A percentile compares a stretch with the other conserved stretches of the same genome.
These are phyloP conservation scores for Palythoa heliodiscus DNA, from an alignment of 92 coral and sea anemone species.

Conservation along the genomic window DNA sequence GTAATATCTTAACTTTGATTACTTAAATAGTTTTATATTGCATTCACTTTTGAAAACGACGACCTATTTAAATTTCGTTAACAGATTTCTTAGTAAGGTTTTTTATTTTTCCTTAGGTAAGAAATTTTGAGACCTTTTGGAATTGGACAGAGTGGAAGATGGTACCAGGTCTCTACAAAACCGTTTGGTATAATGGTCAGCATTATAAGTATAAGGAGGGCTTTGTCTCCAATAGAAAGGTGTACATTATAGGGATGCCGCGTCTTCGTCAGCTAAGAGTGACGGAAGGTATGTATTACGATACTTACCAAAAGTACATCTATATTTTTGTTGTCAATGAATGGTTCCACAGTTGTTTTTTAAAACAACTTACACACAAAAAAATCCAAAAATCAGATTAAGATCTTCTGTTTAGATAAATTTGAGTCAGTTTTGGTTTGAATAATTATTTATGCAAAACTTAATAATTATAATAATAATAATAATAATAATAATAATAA, in stretches of 20 bases:
- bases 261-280: conserved; percentile 86
- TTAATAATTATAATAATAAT: too few species aligned
- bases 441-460: too few species aligned
- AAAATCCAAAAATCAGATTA: not conserved
- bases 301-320: not conserved
- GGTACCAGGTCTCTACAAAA: conserved; percentile 73
- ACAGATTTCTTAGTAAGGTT: too few species aligned
- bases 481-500: too few species aligned
- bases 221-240: conserved; percentile 75
- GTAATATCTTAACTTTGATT: too few species aligned
- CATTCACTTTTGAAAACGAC: too few species aligned
- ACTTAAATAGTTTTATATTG: too few species aligned
- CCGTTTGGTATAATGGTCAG: conserved; percentile 87
- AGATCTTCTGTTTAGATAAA: too few species aligned
- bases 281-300: conserved; percentile 54
- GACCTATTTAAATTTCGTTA: too few species aligned
- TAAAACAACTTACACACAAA: not conserved
- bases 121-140: conserved; percentile 55
- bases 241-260: conserved; percentile 91
- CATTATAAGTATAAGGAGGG: conserved; percentile 84
- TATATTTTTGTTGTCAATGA: not conserved
- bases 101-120: not conserved
- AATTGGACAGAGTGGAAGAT: conserved; percentile 59
- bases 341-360: not conserved
- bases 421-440: too few species aligned